Evolutionary conservation across 2,888 invertebrate species (phyloP).

Genomic region (Phoronis australis): DNA sequence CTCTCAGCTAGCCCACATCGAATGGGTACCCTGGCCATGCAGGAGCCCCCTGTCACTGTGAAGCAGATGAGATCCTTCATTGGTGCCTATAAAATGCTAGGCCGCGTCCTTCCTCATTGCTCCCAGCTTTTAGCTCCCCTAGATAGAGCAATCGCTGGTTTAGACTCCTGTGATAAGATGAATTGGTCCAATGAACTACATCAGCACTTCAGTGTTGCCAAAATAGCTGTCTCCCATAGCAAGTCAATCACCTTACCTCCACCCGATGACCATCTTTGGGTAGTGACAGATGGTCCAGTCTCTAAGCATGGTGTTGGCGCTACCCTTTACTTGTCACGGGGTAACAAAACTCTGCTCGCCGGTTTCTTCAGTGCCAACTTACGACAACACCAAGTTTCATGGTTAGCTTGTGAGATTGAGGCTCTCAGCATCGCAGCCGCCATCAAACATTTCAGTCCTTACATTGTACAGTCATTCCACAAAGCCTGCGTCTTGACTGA

Average conservation of each 20-base stretch:
- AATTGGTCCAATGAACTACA: conserved; percentile 7
- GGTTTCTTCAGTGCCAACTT: conserved; percentile 22
- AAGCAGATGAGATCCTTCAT: conserved; percentile 12
- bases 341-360: conserved; percentile 9
- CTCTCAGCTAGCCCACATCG: conserved; percentile 17
- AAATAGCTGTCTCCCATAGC: conserved; percentile 1
- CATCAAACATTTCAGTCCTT: conserved; percentile 22
- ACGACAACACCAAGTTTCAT: conserved; percentile 15
- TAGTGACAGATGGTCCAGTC: conserved; percentile 11
- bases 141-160: conserved; percentile 5
- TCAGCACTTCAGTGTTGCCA: conserved; percentile 5
- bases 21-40: conserved; percentile 12
- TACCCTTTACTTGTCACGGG: conserved; percentile 16
- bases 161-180: conserved; percentile 9
- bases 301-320: conserved; percentile 16
- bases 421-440: conserved; percentile 18
- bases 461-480: conserved; percentile 17
- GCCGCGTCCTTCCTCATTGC: conserved; percentile 7
- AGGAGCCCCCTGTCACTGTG: conserved; percentile 13
- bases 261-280: conserved; percentile 7
- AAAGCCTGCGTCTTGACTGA: conserved; percentile 16
- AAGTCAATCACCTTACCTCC: conserved; percentile 5
- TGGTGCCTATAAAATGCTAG: conserved; percentile 8
- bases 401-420: conserved; percentile 26
- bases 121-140: conserved; percentile 8